Base-by-base conservation (phyloP, 1,140 invertebrate genomes). In the Chymomyza costata region DNA sequence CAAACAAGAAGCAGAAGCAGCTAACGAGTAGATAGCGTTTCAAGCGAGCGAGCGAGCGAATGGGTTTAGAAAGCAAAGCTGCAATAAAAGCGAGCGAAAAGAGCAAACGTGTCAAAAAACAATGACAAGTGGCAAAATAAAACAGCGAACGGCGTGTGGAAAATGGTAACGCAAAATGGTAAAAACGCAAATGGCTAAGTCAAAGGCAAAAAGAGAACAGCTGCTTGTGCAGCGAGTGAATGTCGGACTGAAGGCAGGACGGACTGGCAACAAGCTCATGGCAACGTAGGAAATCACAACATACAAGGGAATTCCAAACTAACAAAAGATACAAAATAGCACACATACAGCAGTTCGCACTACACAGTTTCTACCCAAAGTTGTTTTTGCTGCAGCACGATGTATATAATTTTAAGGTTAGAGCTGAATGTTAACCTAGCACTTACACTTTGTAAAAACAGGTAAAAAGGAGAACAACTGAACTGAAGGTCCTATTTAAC, bases 21-120 rank as follows among this genome's bases (percentile, higher is more conserved):
- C 25, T 6, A 28, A 28, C 25, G 5, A 34, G 13, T 34, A 11
- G 13, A 34, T 34, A 34, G 7, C 31, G 31, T 6, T 11, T 39
- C 32, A 32, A 44, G 31, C 61, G 51, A 65, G 51, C 47, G 61
- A 65, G 55, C 28, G 14, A 43, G 38, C 14, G 39, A 37, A 18
- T n/a, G n/a, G n/a, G n/a, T n/a, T n/a, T n/a, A n/a, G 19, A 47
- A 25, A 65, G 39, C 28, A 28, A 45, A 35, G 31, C 48, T 34
- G 16, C 43, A 53, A 59, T 60, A 45, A 60, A 69, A 6, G 3
- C 50, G 46, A 35, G 44, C 37, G 30, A 58, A 45, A 65, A 61
- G 39, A 34, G 71, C 31, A 70, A 78, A 70, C 66, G 71, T 78
- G 71, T 71, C 66, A 70, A 70, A 78, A 71, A 61, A 76, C 43